Percentiles rank a stretch among this genome's conserved stretches.
phyloP scores from a whole-genome alignment of 2,888 invertebrate genomes.

The Rhodophaea formosa region DNA sequence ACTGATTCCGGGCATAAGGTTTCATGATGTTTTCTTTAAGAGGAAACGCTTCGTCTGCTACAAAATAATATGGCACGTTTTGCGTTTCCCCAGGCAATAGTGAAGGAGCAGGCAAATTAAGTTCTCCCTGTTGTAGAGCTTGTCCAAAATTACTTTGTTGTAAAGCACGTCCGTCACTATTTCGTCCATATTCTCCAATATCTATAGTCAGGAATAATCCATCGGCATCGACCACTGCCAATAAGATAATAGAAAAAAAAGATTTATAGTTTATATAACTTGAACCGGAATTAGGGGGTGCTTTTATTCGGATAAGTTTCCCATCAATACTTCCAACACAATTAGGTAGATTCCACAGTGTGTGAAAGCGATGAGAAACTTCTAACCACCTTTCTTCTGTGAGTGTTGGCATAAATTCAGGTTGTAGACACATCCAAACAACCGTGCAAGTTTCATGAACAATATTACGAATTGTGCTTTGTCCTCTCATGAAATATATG shows the following conservation, averaged over 20 bases:
- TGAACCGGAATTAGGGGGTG: not conserved
- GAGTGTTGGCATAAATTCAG: not conserved
- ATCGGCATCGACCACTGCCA: slow-evolving; percentile 10
- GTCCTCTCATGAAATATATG: not conserved
- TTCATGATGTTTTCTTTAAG: slow-evolving; percentile 1
- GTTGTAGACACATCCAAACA: too few relatives aligned
- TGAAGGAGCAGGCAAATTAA: not conserved
- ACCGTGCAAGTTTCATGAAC: not conserved
- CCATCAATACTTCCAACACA: slow-evolving; percentile 12
- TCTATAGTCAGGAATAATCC: slow-evolving; percentile 10
- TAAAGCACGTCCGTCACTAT: slow-evolving; percentile 9
- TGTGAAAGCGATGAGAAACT: not conserved
- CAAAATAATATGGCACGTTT: not conserved
- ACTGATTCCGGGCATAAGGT: not conserved
- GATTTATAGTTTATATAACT: slow-evolving; percentile 5
- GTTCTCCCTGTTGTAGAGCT: not conserved
- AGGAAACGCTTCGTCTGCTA: not conserved
- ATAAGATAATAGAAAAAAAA: slow-evolving; percentile 12
- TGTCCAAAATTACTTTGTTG: not conserved
- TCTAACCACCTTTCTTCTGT: slow-evolving; percentile 7
- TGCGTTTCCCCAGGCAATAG: not conserved
- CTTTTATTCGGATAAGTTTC: slow-evolving; percentile 7
- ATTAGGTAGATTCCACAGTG: slow-evolving; percentile 11
- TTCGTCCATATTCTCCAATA: slow-evolving; percentile 13
- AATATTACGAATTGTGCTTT: not conserved